Percentiles rank a stretch among this genome's conserved stretches.
Conservation (phyloP, 2,888 invertebrate genomes). For the Mallateleia sp. region DNA sequence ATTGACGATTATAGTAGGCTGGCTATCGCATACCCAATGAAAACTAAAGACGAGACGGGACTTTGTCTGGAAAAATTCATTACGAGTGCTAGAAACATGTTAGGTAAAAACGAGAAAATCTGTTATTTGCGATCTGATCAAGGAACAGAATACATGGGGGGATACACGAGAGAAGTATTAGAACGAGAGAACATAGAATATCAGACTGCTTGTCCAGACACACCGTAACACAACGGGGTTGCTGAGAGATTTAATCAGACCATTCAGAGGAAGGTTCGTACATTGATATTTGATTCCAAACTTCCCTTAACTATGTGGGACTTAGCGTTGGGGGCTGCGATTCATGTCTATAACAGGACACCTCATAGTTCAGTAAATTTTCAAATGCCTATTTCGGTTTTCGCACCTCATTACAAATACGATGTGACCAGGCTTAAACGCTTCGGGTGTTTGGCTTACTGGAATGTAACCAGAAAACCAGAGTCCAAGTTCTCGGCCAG, state of each 20-base stretch:
- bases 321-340: constrained; percentile 73
- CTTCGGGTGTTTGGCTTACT: constrained; percentile 67
- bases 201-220: background rate
- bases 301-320: constrained; percentile 73
- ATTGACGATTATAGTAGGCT: too few species aligned
- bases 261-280: constrained; percentile 60
- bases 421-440: constrained; percentile 62
- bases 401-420: constrained; percentile 47
- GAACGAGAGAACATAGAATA: background rate
- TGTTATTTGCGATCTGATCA: too few species aligned
- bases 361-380: constrained; percentile 59
- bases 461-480: constrained; percentile 57
- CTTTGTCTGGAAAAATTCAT: constrained; percentile 52
- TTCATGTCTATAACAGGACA: constrained; percentile 75
- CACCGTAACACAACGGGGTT: constrained; percentile 51
- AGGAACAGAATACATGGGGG: too few species aligned
- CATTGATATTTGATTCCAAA: constrained; percentile 53
- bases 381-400: constrained; percentile 51
- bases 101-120: too few species aligned
- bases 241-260: too few species aligned
- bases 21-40: constrained; percentile 4
- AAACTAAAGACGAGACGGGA: too few species aligned
- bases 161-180: background rate
- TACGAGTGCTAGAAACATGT: too few species aligned
- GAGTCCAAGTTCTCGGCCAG: constrained; percentile 59